Percentiles rank a stretch among this genome's conserved stretches.
These are phyloP conservation scores for Drosophila mercatorum DNA, from an alignment of 2,888 invertebrate species.

Conservation along the genomic window DNA sequence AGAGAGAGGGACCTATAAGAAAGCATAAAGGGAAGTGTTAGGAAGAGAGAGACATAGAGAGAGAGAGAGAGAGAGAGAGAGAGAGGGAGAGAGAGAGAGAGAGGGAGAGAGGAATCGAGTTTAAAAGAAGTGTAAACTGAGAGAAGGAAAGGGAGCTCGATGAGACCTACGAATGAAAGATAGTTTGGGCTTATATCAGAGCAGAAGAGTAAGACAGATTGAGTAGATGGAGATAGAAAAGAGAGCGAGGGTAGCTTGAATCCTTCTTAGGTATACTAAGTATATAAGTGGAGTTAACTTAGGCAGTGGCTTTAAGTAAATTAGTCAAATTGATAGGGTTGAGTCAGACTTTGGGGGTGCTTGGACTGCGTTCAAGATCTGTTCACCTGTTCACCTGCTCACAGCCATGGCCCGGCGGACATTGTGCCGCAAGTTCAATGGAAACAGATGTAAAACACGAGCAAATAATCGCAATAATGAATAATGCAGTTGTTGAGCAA, in stretches of 20 bases:
- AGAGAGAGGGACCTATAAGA: too few relatives aligned
- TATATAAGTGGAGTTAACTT: too few relatives aligned
- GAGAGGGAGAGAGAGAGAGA: not conserved
- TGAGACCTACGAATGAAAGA: too few relatives aligned
- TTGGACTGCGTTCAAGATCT: not conserved
- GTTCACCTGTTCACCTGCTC: not conserved
- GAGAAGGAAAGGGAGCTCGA: not conserved
- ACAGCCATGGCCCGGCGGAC: not conserved
- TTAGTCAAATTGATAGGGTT: too few relatives aligned
- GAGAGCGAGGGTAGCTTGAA: not conserved
- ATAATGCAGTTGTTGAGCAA: slow-evolving; percentile 8
- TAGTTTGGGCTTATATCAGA: too few relatives aligned
- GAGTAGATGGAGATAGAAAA: not conserved
- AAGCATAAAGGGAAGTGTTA: too few relatives aligned
- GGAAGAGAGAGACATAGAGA: too few relatives aligned
- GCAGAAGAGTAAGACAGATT: not conserved
- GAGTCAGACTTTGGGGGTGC: not conserved
- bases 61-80: not conserved
- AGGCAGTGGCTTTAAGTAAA: too few relatives aligned
- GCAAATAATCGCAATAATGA: slow-evolving; percentile 8
- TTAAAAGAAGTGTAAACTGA: not conserved
- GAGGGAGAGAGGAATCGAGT: not conserved
- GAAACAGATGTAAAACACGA: slow-evolving; percentile 1
- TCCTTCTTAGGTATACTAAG: too few relatives aligned
- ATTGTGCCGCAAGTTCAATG: not conserved